phyloP scores from a whole-genome alignment of 2,888 invertebrate species.

The Caenorhabditis sp. region DNA sequence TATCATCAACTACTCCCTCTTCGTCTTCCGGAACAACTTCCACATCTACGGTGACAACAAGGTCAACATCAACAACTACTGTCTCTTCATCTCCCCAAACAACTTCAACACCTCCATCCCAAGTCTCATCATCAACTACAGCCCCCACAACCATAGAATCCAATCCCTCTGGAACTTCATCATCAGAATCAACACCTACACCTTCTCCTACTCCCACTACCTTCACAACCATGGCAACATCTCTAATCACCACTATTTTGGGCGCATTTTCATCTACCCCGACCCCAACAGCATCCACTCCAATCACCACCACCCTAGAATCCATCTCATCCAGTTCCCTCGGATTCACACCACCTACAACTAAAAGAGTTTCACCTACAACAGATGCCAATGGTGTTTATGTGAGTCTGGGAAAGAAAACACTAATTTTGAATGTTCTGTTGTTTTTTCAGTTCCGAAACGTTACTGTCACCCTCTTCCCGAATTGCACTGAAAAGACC shows the following conservation, averaged over 20 bases:
- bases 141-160: not conserved
- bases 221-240: not conserved
- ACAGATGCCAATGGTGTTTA: constrained; percentile 18
- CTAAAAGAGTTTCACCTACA: not conserved
- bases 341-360: not conserved
- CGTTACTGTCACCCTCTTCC: constrained; percentile 6
- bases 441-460: constrained; percentile 42
- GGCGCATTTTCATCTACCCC: not conserved
- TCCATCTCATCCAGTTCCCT: not conserved
- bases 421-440: too few species aligned
- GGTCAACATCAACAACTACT: too few species aligned
- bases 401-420: constrained; percentile 9
- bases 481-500: constrained; percentile 24
- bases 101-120: too few species aligned
- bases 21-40: not conserved
- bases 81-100: too few species aligned
- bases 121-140: not conserved
- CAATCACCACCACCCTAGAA: not conserved
- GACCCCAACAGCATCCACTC: not conserved
- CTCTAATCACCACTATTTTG: not conserved
- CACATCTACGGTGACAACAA: too few species aligned
- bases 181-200: not conserved
- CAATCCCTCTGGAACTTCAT: not conserved
- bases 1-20: not conserved
- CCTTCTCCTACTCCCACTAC: not conserved